Percentiles rank a stretch among this genome's conserved stretches.
phyloP scores from a whole-genome alignment of 2,797 vertebrate genomes.

The Chiloscyllium punctatum region DNA sequence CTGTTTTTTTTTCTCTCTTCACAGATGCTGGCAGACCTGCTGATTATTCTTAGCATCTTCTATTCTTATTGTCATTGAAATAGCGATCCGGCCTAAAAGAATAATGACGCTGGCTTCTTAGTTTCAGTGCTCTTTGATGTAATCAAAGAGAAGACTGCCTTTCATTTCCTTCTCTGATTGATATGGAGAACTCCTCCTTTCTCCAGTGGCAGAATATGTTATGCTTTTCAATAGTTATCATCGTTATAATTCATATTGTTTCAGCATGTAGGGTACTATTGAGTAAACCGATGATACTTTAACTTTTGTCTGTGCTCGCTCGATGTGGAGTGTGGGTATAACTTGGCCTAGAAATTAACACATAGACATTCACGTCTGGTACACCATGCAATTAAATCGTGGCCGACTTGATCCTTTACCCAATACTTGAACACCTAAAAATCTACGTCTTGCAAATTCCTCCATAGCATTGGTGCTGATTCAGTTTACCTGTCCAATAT shows the following conservation, averaged over 20 bases:
- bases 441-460: no score
- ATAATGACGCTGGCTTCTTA: neutral
- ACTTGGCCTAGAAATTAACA: neutral
- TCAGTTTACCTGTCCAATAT: no score
- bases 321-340: neutral
- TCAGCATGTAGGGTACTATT: neutral
- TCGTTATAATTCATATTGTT: neutral
- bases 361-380: no score
- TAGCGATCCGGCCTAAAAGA: neutral
- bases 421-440: no score
- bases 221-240: neutral
- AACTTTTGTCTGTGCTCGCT: neutral
- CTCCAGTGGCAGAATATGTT: neutral
- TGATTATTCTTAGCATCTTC: neutral
- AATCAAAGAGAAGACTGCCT: neutral
- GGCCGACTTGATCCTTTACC: no score
- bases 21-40: neutral
- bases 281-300: neutral
- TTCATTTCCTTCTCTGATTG: neutral
- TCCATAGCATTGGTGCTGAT: no score
- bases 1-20: neutral
- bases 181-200: neutral
- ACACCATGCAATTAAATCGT: no score
- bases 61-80: neutral
- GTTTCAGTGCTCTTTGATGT: neutral